These are phyloP conservation scores for Hermaeophaga mercurialis DNA, from an alignment of 2,888 invertebrate species.

Conservation along the genomic window DNA sequence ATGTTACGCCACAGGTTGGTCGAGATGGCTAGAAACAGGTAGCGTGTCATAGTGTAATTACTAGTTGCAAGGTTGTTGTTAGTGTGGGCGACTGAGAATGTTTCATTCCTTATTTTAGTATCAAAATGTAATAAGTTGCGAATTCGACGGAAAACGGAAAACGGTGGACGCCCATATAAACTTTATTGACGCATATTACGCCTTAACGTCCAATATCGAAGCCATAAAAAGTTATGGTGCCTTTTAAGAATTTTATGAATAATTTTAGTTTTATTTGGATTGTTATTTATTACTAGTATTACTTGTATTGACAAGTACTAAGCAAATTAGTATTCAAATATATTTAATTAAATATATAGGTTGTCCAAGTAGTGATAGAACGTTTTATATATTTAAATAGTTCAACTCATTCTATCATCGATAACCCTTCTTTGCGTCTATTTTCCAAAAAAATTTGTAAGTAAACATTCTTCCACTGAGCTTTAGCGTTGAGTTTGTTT, in stretches of 20 bases:
- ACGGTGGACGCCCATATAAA: not conserved
- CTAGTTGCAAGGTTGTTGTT: slow-evolving; percentile 39
- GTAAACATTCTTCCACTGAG: too few relatives aligned
- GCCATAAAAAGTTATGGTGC: slow-evolving; percentile 5
- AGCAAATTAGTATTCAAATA: too few relatives aligned
- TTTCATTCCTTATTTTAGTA: slow-evolving; percentile 21
- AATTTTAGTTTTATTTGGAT: not conserved
- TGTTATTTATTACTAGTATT: too few relatives aligned
- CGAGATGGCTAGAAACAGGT: slow-evolving; percentile 42
- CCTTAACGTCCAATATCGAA: not conserved
- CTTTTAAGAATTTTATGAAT: not conserved
- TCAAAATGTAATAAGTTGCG: not conserved
- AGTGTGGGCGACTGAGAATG: slow-evolving; percentile 32
- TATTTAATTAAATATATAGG: too few relatives aligned
- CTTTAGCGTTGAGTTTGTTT: too few relatives aligned
- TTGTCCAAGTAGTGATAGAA: too few relatives aligned
- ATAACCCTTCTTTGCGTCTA: too few relatives aligned
- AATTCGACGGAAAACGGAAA: slow-evolving; percentile 6
- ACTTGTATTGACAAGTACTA: too few relatives aligned
- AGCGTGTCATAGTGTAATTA: slow-evolving; percentile 41
- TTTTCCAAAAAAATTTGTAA: too few relatives aligned
- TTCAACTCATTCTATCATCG: too few relatives aligned
- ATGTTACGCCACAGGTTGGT: slow-evolving; percentile 25
- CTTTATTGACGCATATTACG: slow-evolving; percentile 3
- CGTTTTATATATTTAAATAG: too few relatives aligned